These are phyloP conservation scores for Lepeophtheirus salmonis DNA, from an alignment of 1,140 invertebrate genomes.

Conservation along the genomic window DNA sequence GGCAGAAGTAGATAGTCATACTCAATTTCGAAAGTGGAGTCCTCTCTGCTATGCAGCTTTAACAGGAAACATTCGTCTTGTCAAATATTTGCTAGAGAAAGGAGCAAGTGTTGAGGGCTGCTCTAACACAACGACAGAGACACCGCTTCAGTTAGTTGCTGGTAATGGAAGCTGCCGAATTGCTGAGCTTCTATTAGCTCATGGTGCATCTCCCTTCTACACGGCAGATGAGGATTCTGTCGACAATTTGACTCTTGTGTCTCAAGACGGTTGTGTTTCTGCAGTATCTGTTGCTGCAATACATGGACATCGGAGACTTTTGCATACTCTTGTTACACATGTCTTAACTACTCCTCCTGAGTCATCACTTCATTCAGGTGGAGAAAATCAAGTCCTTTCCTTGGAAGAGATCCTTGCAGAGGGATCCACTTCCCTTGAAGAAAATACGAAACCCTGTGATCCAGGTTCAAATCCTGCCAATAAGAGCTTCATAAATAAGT, in stretches of 20 bases:
- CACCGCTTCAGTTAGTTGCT: conserved; percentile 60
- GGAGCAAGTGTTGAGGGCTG: conserved; percentile 66
- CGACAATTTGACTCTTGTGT: not conserved
- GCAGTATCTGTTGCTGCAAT: conserved; percentile 67
- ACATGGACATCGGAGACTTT: conserved; percentile 52
- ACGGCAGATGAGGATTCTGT: conserved; percentile 38
- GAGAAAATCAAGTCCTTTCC: conserved; percentile 53
- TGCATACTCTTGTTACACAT: conserved; percentile 56
- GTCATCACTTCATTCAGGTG: conserved; percentile 23
- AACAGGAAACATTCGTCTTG: conserved; percentile 34
- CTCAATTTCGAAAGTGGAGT: conserved; percentile 56
- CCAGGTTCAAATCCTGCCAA: not conserved
- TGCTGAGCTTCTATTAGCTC: conserved; percentile 51
- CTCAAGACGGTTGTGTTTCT: conserved; percentile 30
- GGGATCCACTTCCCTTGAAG: conserved; percentile 31
- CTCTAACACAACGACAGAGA: conserved; percentile 64
- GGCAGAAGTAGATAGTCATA: conserved; percentile 48
- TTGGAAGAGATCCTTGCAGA: conserved; percentile 76
- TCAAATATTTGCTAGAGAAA: conserved; percentile 41
- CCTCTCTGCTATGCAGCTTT: conserved; percentile 48
- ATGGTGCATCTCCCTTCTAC: conserved; percentile 65
- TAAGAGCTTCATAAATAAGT: conserved; percentile 21
- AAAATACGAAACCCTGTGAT: not conserved
- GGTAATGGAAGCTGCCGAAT: conserved; percentile 59
- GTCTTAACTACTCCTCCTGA: not conserved